Evolutionary conservation across 2,888 invertebrate genomes (phyloP), one percentile per base, ranked within the genome.

Genomic region (Drosophila neonasuta): DNA sequence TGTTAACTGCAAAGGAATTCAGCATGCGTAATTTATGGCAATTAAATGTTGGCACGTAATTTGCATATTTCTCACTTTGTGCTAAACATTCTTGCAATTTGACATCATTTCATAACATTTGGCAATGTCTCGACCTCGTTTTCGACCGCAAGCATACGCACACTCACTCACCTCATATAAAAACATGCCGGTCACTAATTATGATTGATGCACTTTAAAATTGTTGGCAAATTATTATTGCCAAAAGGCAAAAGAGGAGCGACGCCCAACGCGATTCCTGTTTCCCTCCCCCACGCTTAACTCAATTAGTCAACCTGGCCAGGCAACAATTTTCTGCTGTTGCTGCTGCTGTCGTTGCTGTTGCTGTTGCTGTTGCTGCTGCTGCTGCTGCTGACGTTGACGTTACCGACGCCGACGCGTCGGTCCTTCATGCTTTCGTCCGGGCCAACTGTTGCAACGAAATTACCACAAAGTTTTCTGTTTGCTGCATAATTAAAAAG

Each of bases 401-500:
- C 48, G 55, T 55, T 74, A 68, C 49, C 58, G 71, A 48, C 59
- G 50, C 46, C 58, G 61, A 67, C 63, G 70, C 51, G 61, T 71
- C 63, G 75, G 68, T 69, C 60, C 79, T 72, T 67, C 52, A 48
- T 63, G 57, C 81, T 59, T 62, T 42, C 73, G 78, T 67, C 68
- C 70, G 68, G 70, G 71, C 82, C 82, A 85, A 84, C 84, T 80
- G 85, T 80, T 85, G 82, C 82, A 82, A 83, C 83, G 74, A 86
- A 86, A 86, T 84, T 80, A 83, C 86, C 84, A 56, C 86, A 84
- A 84, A 84, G 77, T 83, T 84, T 86, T 84, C 83, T 86, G 86
- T 84, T 86, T 84, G 79, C 84, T 84, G 84, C 84, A 84, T 84
- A 84, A 84, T 84, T 84, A 84, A 84, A 84, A 84, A 86, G 86